phyloP scores from a whole-genome alignment of 2,888 invertebrate species.

The Stenolophus ochropezus region DNA sequence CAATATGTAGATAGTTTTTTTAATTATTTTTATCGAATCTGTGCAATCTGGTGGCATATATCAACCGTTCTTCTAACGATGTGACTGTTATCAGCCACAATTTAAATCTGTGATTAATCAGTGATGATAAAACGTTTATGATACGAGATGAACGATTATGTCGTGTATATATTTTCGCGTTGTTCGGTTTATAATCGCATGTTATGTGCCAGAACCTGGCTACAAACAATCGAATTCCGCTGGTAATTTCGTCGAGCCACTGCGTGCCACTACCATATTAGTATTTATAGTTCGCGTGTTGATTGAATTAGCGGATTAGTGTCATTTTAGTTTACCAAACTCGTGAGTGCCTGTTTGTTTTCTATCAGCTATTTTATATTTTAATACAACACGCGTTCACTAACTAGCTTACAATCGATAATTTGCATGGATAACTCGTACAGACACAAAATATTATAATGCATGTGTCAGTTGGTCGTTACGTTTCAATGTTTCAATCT shows the following conservation, averaged over 20 bases:
- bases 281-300: background rate
- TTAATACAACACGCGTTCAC: no score
- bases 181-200: background rate
- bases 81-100: background rate
- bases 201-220: background rate
- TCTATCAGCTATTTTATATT: background rate
- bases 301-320: constrained; percentile 3
- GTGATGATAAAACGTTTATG: background rate
- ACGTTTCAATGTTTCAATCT: no score
- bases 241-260: background rate
- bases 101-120: background rate
- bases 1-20: no score
- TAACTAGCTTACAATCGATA: no score
- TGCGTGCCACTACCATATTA: background rate
- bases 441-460: no score
- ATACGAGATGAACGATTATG: background rate
- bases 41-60: no score
- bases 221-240: background rate
- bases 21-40: no score
- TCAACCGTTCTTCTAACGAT: background rate
- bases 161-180: background rate
- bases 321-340: background rate
- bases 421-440: no score
- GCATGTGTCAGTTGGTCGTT: no score
- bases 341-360: background rate